Conservation (phyloP, 2,797 vertebrate species). For the Sebastes vulpes region DNA sequence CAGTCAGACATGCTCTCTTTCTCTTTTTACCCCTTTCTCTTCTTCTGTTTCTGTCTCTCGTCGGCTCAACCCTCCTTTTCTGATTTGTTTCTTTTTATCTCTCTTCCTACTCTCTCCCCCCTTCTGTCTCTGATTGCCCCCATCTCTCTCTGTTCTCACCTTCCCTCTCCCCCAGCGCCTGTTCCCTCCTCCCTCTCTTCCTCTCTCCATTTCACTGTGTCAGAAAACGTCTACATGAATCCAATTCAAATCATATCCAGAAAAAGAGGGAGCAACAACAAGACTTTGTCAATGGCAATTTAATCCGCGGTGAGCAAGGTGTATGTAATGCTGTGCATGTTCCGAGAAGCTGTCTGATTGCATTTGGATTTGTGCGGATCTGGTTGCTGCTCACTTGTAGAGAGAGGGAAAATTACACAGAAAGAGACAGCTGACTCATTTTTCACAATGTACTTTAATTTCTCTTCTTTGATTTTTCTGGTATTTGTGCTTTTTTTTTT, state of each 20-base stretch:
- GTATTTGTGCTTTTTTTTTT: conserved; percentile 22
- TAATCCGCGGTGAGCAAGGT: conserved; percentile 69
- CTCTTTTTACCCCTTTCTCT: conserved; percentile 57
- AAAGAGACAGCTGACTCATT: conserved; percentile 63
- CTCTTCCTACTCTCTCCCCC: conserved; percentile 11
- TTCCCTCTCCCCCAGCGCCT: conserved; percentile 37
- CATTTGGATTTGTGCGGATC: conserved; percentile 76
- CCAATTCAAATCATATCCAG: conserved; percentile 75
- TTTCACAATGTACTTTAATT: conserved; percentile 73
- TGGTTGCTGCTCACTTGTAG: conserved; percentile 58
- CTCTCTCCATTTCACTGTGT: conserved; percentile 54
- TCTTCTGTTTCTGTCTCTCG: conserved; percentile 51
- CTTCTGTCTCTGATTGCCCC: conserved; percentile 46
- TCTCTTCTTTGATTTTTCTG: conserved; percentile 24
- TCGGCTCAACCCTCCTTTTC: conserved; percentile 38
- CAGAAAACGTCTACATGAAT: conserved; percentile 69
- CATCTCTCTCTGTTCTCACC: conserved; percentile 49
- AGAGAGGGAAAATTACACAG: conserved; percentile 48
- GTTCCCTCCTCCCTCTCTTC: conserved; percentile 20
- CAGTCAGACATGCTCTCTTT: conserved; percentile 75
- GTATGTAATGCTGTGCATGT: conserved; percentile 66
- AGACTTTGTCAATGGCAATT: conserved; percentile 81
- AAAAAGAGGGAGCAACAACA: conserved; percentile 65
- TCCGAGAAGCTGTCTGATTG: conserved; percentile 78
- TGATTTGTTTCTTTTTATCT: conserved; percentile 68